Evolutionary conservation across 2,113 vertebrate species (phyloP), one percentile per base, ranked within the genome.

Genomic region (Nerophis ophidion): DNA sequence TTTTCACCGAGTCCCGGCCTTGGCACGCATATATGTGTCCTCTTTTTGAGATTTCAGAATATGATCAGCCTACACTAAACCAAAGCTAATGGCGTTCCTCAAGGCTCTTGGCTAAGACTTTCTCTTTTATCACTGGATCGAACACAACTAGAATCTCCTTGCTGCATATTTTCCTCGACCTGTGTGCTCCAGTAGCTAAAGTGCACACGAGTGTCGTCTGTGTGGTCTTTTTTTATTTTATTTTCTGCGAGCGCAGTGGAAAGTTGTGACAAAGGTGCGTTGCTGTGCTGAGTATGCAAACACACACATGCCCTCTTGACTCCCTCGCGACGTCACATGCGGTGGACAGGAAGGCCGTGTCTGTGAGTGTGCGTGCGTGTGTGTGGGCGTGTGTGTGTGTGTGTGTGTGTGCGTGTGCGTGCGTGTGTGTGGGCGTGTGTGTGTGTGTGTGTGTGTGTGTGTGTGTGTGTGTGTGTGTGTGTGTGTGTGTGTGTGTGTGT

Each of bases 181-280:
- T 4, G 26, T 26, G 26, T 26, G 26, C 26, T 26, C 26, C 26
- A 26, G 26, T 26, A 26, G 26, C 12, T 12, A 9, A 12, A 12
- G 40, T 44, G 40, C 12, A 55, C 44, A 40, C 54, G 71, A 77
- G 66, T 70, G 58, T 58, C 62, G 63, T 73, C 71, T 66, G 69
- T 61, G 40, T 55, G 34, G 6, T 26, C n/a, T 55, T 15, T 56
- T 26, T 26, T 26, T 26, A 0, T 26, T 26, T 26, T 26, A 3
- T 56, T 40, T 33, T 60, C 64, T 84, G 60, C 58, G 71, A 79
- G 62, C 70, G 36, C 73, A 79, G 71, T 76, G 82, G 83, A 88
- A 89, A 89, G 70, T 83, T 79, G 75, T 84, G 75, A 81, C 72
- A 59, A 72, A 83, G 74, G 72, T 81, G 81, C 75, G 78, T 70